phyloP scores from a whole-genome alignment of 2,888 invertebrate species.

The Eremobia ochroleuca region DNA sequence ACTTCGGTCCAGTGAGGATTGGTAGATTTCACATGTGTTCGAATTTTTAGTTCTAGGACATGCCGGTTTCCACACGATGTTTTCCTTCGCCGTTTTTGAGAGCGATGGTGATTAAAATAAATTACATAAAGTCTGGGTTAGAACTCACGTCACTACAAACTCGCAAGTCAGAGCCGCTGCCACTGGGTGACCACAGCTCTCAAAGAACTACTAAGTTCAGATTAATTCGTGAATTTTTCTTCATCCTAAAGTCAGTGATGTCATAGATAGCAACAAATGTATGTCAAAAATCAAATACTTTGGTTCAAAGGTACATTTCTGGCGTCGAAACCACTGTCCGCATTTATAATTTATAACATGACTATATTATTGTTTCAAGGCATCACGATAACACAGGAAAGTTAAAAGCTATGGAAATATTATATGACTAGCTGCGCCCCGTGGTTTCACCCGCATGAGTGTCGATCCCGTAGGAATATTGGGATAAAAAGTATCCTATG shows the following conservation, averaged over 20 bases:
- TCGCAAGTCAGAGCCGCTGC: too few relatives aligned
- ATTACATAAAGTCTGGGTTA: too few relatives aligned
- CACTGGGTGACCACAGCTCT: too few relatives aligned
- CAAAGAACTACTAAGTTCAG: neutral
- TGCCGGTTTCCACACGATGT: neutral
- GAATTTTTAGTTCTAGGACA: neutral
- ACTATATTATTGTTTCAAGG: neutral
- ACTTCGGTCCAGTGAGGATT: neutral
- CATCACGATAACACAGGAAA: neutral
- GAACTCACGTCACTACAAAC: neutral
- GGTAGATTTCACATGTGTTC: neutral
- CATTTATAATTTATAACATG: neutral
- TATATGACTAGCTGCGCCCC: too few relatives aligned
- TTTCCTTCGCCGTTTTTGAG: neutral
- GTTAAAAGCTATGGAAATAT: neutral
- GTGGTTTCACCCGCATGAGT: too few relatives aligned
- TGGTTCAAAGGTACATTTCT: neutral
- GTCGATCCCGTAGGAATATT: too few relatives aligned
- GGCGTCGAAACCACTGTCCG: neutral
- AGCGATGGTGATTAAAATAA: neutral
- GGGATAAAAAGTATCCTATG: too few relatives aligned
- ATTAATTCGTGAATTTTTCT: neutral
- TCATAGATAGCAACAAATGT: neutral
- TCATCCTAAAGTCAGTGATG: neutral
- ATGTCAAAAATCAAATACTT: neutral